Evolutionary conservation across 2,113 vertebrate genomes (phyloP), one percentile per base, ranked within the genome.

Genomic region (Aphelocoma coerulescens): DNA sequence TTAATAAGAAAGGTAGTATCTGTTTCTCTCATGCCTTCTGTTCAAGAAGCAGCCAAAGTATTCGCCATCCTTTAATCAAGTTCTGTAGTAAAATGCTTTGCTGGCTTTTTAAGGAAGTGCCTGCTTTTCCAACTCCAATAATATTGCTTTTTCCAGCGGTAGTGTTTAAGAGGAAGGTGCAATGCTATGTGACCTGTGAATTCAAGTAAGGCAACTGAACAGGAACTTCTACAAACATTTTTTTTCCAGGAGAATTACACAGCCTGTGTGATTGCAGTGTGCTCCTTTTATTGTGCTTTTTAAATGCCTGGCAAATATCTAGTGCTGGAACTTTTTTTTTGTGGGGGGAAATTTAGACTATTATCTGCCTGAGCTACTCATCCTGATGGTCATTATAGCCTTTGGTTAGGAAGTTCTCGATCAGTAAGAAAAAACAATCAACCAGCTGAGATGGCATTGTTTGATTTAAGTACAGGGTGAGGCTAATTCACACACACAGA

Each of bases 151-250:
- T 81, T 32, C 78, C 13, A 52, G 88, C 16, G 0, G 74, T 55
- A 49, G 72, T 90, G 95, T 69, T 71, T 52, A 61, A 67, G 68
- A 86, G 80, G 55, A 94, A 95, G 95, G 95, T 96, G 94, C 95
- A 96, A 2, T 96, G 89, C 75, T 90, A 93, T 96, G 94, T 97
- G 96, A 97, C 92, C 92, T 96, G 95, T 82, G 82, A 95, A 91
- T 97, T 95, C 91, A 96, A 96, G 73, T 80, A 93, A 93, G 96
- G 80, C 91, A 93, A 68, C 90, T 79, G 84, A 94, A 82, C 16
- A 30, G 93, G 84, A 97, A 97, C 94, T 97, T 97, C 86, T 62
- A 82, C 75, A 94, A 97, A 95, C 86, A 88, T 68, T 79, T 95
- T 94, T 44, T 87, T 85, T 84, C 79, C 66, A 32, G 57, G 35